These are phyloP conservation scores for Candoia aspera DNA, from an alignment of 2,113 vertebrate genomes.

Conservation along the genomic window DNA sequence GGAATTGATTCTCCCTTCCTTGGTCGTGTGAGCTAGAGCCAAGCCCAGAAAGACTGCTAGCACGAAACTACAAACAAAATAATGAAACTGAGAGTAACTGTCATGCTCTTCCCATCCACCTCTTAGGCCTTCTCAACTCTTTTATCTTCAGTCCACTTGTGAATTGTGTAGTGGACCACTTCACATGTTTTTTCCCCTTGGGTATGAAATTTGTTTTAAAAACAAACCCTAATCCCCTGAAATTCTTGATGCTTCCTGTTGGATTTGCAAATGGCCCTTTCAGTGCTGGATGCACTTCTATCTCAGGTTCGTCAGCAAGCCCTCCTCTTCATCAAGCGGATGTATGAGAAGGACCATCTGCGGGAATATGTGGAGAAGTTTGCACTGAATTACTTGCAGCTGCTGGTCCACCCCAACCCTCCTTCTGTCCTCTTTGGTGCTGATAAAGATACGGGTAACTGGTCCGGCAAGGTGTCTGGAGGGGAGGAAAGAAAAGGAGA, in stretches of 20 bases:
- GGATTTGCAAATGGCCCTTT: not conserved
- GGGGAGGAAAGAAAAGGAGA: not conserved
- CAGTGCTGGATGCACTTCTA: too few species aligned
- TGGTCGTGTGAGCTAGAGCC: too few species aligned
- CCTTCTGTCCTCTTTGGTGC: conserved; percentile 91
- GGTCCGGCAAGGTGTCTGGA: not conserved
- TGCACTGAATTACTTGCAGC: conserved; percentile 94
- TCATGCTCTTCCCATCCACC: not conserved
- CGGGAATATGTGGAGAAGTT: conserved; percentile 94
- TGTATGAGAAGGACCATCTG: conserved; percentile 94
- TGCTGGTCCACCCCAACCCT: conserved; percentile 92
- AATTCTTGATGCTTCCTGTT: not conserved
- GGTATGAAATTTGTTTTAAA: not conserved
- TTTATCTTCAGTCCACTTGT: not conserved
- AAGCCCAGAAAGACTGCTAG: too few species aligned
- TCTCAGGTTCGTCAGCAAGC: conserved; percentile 88
- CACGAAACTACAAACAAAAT: too few species aligned
- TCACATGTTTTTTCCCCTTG: not conserved
- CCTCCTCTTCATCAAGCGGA: conserved; percentile 87
- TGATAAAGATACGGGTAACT: conserved; percentile 90
- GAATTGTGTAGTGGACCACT: too few species aligned
- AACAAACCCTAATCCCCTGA: too few species aligned
- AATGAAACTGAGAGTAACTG: not conserved
- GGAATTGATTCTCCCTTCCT: not conserved
- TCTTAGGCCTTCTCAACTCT: not conserved